Base-by-base conservation (phyloP, 2,888 invertebrate genomes). In the Xanthia togata region DNA sequence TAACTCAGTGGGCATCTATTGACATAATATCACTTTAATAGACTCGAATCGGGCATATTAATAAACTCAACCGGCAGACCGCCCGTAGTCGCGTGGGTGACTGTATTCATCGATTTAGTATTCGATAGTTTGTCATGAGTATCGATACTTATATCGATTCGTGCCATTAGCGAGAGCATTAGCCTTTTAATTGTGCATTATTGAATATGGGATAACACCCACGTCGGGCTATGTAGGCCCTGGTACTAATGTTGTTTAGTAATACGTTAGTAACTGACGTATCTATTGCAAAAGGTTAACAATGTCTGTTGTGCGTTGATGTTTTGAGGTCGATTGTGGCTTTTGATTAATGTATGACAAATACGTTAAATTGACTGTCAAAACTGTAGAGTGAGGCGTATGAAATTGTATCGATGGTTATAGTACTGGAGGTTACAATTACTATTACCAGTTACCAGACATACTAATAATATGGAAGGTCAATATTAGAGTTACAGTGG, bases 131-230 rank as follows among this genome's bases (percentile, higher is more conserved):
- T 87, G 84, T 87, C 85, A 84, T 85, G 77, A 87, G 76, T 86
- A 89, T 89, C 86, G 86, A 90, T 90, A 85, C 79, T 87, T 84
- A 85, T 88, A 85, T 86, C 87, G 85, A 87, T 59, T 76, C 83
- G 70, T 78, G 83, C 87, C 88, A 91, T 91, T 91, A 91, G 89
- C 86, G 90, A 91, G 93, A 91, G 92, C 92, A 92, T 93, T 93
- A 92, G 89, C 92, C 93, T 94, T 93, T 93, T 94, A 93, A 94
- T 94, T 93, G 94, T 93, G 91, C 90, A 90, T 92, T 92, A 89
- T 89, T 85, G 86, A 82, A 84, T 88, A 88, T 84, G 89, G 88
- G 90, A 89, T 89, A 88, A 90, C 93, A 90, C 93, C 93, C 91
- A 93, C 93, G 89, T 57, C 76, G 67, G 76, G 23, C 83, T 88